Percentiles rank a stretch among this genome's conserved stretches.
phyloP scores from a whole-genome alignment of 2,888 invertebrate genomes.

The Melipona bicolor region DNA sequence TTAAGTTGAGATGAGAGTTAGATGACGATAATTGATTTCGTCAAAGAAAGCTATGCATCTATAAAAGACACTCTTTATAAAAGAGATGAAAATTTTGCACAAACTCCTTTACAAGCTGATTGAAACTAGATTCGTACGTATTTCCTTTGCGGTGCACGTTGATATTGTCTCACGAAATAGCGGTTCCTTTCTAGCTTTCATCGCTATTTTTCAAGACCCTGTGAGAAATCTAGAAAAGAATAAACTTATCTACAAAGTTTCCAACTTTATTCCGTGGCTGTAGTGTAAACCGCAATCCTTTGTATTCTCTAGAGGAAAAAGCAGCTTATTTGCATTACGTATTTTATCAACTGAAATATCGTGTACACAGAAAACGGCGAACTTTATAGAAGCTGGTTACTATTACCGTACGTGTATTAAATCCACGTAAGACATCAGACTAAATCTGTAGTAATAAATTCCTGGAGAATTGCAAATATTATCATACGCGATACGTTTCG shows the following conservation, averaged over 20 bases:
- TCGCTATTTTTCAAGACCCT: background rate
- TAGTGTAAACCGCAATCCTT: background rate
- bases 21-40: background rate
- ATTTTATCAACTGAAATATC: background rate
- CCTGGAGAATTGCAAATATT: background rate
- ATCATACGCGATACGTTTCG: background rate
- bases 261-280: background rate
- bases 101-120: background rate
- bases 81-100: background rate
- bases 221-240: background rate
- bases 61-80: background rate
- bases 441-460: background rate
- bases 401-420: background rate
- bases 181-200: background rate
- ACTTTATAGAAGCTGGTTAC: background rate
- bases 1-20: too few species aligned
- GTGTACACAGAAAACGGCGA: background rate
- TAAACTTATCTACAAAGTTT: background rate
- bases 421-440: background rate
- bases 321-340: slow-evolving; percentile 1
- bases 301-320: background rate
- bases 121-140: background rate
- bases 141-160: background rate
- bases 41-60: background rate
- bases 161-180: slow-evolving; percentile 3